Percentiles rank a stretch among this genome's conserved stretches.
These are phyloP conservation scores for Amblyopsis rosae DNA, from an alignment of 2,113 vertebrate genomes.

Conservation along the genomic window DNA sequence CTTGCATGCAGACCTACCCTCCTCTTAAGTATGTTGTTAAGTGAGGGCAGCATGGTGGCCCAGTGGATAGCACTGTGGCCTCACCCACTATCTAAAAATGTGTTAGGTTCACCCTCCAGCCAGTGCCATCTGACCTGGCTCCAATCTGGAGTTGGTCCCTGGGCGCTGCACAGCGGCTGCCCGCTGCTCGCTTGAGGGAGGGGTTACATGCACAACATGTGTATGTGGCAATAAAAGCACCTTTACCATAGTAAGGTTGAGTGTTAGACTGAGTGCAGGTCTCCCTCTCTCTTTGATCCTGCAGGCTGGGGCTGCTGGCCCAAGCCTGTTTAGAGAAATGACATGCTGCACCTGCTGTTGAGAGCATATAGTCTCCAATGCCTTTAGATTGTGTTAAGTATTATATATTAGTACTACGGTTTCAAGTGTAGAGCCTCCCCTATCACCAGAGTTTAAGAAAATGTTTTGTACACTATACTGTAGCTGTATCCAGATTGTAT, in stretches of 20 bases:
- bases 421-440: not conserved
- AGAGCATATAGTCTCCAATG: too few species aligned
- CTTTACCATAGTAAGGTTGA: not conserved
- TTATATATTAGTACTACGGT: too few species aligned
- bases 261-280: slow-evolving; percentile 8
- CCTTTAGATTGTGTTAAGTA: too few species aligned
- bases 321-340: slow-evolving; percentile 55
- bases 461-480: not conserved
- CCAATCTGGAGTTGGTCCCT: too few species aligned
- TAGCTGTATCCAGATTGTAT: not conserved
- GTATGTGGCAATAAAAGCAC: too few species aligned
- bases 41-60: not conserved
- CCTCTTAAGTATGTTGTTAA: slow-evolving; percentile 2
- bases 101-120: too few species aligned
- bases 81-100: too few species aligned
- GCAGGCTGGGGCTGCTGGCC: slow-evolving; percentile 22
- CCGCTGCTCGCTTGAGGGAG: not conserved
- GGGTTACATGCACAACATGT: not conserved
- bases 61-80: too few species aligned
- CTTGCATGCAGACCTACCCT: slow-evolving; percentile 6
- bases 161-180: too few species aligned
- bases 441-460: not conserved
- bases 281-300: slow-evolving; percentile 57
- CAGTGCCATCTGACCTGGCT: too few species aligned
- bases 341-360: too few species aligned